Evolutionary conservation across 2,113 vertebrate species (phyloP).

Genomic region (Cynopterus brachyotis): DNA sequence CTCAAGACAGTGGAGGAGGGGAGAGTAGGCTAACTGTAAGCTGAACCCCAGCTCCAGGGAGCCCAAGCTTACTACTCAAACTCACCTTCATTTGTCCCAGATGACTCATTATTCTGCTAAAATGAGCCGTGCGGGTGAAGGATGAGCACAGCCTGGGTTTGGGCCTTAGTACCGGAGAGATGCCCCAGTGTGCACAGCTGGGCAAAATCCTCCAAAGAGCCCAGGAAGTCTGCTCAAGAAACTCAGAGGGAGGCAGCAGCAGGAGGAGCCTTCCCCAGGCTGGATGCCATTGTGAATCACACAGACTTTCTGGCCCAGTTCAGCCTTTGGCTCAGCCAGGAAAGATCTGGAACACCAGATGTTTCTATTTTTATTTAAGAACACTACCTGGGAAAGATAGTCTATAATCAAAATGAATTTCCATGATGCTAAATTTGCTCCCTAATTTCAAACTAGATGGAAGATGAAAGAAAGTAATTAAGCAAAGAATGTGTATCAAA

Average conservation of each 20-base stretch:
- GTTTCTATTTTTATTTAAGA: background rate
- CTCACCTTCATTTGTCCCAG: background rate
- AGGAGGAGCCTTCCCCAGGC: background rate
- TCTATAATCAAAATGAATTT: constrained; percentile 2
- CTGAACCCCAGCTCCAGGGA: background rate
- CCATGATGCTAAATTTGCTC: background rate
- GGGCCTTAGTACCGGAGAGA: background rate
- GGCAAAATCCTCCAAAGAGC: background rate
- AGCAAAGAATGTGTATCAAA: background rate
- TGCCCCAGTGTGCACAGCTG: background rate
- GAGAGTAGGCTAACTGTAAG: background rate
- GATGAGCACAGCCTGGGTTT: background rate
- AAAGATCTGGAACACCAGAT: background rate
- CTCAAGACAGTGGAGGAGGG: background rate
- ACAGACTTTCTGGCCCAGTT: background rate
- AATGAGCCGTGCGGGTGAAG: background rate
- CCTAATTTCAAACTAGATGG: background rate
- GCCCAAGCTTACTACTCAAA: background rate
- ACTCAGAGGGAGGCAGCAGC: background rate
- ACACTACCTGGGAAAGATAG: background rate
- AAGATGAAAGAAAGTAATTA: constrained; percentile 51
- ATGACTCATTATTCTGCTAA: background rate
- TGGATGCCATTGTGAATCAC: background rate
- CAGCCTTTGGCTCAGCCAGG: background rate
- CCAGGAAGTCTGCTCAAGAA: background rate